Evolutionary conservation across 2,797 vertebrate genomes (phyloP).

Genomic region (Chloroceryle amazona): DNA sequence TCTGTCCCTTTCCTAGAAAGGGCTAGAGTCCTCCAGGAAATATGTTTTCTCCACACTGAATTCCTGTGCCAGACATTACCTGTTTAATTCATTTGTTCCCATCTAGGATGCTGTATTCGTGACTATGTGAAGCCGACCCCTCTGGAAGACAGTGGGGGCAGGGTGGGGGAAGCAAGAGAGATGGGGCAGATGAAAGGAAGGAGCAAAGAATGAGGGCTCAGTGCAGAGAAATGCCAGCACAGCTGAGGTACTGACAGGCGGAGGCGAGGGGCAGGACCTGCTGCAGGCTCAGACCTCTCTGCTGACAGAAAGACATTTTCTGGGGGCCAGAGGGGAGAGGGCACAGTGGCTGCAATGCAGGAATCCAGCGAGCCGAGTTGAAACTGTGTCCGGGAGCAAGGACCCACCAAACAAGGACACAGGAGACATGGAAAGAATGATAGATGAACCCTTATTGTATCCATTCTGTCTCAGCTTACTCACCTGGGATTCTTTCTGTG

Average conservation of each 20-base stretch:
- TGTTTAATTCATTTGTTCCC: constrained; percentile 51
- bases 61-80: constrained; percentile 17
- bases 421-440: not conserved
- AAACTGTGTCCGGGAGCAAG: not conserved
- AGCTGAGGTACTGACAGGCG: not conserved
- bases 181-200: constrained; percentile 6
- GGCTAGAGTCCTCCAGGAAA: not conserved
- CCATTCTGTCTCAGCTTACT: not conserved
- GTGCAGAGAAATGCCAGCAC: not conserved
- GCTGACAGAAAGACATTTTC: not conserved
- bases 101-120: not conserved
- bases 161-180: not conserved
- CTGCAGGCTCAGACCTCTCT: not conserved
- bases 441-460: not conserved
- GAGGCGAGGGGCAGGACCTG: not conserved
- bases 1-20: not conserved
- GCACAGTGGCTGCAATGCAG: not conserved
- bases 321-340: not conserved
- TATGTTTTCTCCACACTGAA: constrained; percentile 34
- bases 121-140: constrained; percentile 9
- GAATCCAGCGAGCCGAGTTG: not conserved
- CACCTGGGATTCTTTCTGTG: not conserved
- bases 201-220: not conserved
- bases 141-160: not conserved
- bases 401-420: not conserved